A percentile compares a stretch with the other conserved stretches of the same genome.
Evolutionary conservation across 2,888 invertebrate genomes (phyloP).

Genomic region (Scaptomyza polygonia): DNA sequence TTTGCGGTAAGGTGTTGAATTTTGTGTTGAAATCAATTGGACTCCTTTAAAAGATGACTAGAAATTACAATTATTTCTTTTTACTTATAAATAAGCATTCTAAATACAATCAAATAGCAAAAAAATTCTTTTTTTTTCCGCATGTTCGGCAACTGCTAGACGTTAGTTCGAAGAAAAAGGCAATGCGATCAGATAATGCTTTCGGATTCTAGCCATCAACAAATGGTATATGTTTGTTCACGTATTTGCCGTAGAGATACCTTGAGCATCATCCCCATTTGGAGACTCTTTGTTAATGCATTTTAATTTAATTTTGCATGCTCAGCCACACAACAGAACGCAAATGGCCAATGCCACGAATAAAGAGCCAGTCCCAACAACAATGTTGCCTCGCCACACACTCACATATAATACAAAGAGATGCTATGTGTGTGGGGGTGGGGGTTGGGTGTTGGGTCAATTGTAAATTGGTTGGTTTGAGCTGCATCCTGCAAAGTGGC

Average conservation of each 20-base stretch:
- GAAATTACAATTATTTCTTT: too few species aligned
- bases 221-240: not conserved
- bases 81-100: not conserved
- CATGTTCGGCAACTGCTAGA: too few species aligned
- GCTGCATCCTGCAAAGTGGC: conserved; percentile 65
- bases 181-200: not conserved
- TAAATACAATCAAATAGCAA: too few species aligned
- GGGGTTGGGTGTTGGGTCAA: conserved; percentile 3
- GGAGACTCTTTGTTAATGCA: conserved; percentile 63
- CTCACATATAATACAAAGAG: conserved; percentile 5
- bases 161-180: too few species aligned
- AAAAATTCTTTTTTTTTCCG: too few species aligned
- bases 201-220: not conserved
- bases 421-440: conserved; percentile 6
- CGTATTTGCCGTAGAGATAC: conserved; percentile 4
- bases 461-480: conserved; percentile 14
- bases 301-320: conserved; percentile 82
- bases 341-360: conserved; percentile 58
- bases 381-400: conserved; percentile 51
- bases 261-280: conserved; percentile 15
- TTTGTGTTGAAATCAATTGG: not conserved
- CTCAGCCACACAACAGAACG: conserved; percentile 57
- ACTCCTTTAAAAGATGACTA: too few species aligned
- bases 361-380: conserved; percentile 53
- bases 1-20: not conserved